A percentile compares a stretch with the other conserved stretches of the same genome.
Evolutionary conservation across 2,888 invertebrate species (phyloP).

Genomic region (Phyto melanocephala): DNA sequence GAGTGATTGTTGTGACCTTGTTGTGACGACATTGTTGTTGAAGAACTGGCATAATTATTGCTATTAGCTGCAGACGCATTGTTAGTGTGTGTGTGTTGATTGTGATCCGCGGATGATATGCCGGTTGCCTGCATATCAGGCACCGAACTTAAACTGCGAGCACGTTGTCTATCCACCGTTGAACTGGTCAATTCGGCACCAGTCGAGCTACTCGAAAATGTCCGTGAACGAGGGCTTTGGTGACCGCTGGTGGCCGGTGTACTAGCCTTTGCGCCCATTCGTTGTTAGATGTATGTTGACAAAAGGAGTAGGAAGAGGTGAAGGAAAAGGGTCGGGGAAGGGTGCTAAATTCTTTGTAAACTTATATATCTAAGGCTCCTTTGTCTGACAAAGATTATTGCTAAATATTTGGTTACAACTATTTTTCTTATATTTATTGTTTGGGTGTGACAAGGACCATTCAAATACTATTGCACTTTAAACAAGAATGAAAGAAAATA

Average conservation of each 20-base stretch:
- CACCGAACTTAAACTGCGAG: constrained; percentile 90
- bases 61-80: constrained; percentile 70
- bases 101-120: constrained; percentile 63
- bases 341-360: background rate
- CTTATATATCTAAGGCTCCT: background rate
- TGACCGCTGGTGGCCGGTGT: constrained; percentile 84
- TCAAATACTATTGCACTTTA: background rate
- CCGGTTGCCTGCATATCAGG: constrained; percentile 82
- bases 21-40: constrained; percentile 60
- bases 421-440: constrained; percentile 9
- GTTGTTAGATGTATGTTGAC: constrained; percentile 49
- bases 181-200: constrained; percentile 78
- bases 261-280: constrained; percentile 92
- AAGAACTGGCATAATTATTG: constrained; percentile 69
- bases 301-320: background rate
- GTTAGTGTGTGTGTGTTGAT: constrained; percentile 64
- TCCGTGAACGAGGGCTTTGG: constrained; percentile 86
- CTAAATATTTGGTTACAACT: constrained; percentile 18
- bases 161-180: constrained; percentile 87
- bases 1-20: constrained; percentile 69
- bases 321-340: constrained; percentile 6
- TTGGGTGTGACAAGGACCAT: constrained; percentile 27
- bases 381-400: background rate
- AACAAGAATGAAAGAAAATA: constrained; percentile 41
- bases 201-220: constrained; percentile 86